These are phyloP conservation scores for Plotosus lineatus DNA, from an alignment of 2,113 vertebrate genomes.

Conservation along the genomic window DNA sequence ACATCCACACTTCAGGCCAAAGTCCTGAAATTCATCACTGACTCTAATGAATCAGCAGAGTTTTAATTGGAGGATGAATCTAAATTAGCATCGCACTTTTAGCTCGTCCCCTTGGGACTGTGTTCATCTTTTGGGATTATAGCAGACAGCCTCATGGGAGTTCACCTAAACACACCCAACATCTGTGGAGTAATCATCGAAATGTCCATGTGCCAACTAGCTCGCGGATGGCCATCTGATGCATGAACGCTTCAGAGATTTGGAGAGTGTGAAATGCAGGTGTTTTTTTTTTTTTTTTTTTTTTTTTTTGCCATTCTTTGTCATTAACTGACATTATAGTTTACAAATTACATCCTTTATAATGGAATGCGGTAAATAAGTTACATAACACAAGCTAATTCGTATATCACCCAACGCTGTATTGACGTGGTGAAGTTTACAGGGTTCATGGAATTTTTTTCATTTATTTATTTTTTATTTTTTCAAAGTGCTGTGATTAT, in stretches of 20 bases:
- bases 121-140: slow-evolving; percentile 1
- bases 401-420: not conserved
- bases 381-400: not conserved
- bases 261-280: slow-evolving; percentile 8
- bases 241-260: slow-evolving; percentile 12
- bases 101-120: not conserved
- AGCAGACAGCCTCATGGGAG: not conserved
- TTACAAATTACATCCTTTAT: not conserved
- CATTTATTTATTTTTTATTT: not conserved
- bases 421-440: not conserved
- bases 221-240: not conserved
- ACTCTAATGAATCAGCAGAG: not conserved
- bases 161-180: slow-evolving; percentile 18
- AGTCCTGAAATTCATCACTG: not conserved
- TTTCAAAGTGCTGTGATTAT: slow-evolving; percentile 8
- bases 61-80: slow-evolving; percentile 9
- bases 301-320: not conserved
- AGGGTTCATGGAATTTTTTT: not conserved
- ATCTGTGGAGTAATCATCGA: slow-evolving; percentile 38
- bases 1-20: not conserved
- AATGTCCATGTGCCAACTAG: not conserved
- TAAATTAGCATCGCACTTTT: not conserved
- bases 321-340: not conserved
- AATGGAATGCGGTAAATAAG: not conserved
- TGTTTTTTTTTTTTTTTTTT: not conserved